Evolutionary conservation across 2,888 invertebrate species (phyloP).

Genomic region (Andrena hattorfiana): DNA sequence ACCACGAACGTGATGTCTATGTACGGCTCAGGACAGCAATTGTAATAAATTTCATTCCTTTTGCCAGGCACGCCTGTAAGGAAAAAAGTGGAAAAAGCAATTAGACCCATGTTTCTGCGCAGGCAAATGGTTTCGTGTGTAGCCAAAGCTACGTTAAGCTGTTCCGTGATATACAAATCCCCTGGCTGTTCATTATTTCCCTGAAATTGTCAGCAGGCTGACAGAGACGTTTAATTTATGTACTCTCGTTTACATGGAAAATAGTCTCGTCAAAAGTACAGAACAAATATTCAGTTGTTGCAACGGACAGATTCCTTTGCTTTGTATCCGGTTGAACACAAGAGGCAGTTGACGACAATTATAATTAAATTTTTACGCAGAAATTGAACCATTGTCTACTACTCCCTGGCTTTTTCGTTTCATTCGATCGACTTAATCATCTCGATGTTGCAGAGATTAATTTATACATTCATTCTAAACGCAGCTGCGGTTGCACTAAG

Average conservation of each 20-base stretch:
- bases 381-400: too few species aligned
- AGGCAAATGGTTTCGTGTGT: too few species aligned
- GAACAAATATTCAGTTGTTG: too few species aligned
- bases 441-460: too few species aligned
- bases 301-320: too few species aligned
- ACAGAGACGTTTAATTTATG: conserved; percentile 1
- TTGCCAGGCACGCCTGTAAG: conserved; percentile 95
- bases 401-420: too few species aligned
- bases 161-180: background rate
- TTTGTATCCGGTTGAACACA: too few species aligned
- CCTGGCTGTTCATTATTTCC: background rate
- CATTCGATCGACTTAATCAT: too few species aligned
- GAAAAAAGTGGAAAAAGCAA: conserved; percentile 3
- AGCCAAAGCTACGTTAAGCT: background rate
- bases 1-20: conserved; percentile 99
- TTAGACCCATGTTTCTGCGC: background rate
- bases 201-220: background rate
- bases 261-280: background rate
- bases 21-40: conserved; percentile 99
- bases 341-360: too few species aligned
- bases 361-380: too few species aligned
- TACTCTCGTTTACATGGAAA: background rate
- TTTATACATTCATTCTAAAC: too few species aligned
- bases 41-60: conserved; percentile 96
- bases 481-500: too few species aligned